Base-by-base conservation (phyloP, 1,140 invertebrate genomes). In the Hydropsyche tenuis region DNA sequence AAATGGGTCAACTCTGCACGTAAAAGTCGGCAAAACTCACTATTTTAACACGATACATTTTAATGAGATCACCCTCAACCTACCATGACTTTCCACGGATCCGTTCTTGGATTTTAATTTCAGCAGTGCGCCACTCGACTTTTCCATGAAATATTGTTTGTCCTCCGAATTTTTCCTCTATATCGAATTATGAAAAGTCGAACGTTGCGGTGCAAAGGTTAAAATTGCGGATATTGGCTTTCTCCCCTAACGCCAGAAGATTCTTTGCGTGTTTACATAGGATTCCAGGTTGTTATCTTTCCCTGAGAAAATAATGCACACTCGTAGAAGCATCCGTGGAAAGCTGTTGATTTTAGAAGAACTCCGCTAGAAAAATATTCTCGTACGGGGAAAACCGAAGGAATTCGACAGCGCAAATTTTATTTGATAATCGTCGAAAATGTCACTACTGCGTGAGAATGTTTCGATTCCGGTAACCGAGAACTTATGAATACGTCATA, bases 251-350 rank as follows among this genome's bases (percentile, higher is more conserved):
- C 69, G 45, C 62, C 46, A 71, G 73, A 71, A 69, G 71, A 71
- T 65, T 18, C 53, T 12, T 16, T 3, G 9, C 30, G 27, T 75
- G 69, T 75, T 75, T 75, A 68, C 69, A 71, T 75, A 72, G 73
- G 73, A 75, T 75, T 75, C 69, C 37, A 5, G 20, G 12, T 45
- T 75, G 73, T 75, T 75, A 75, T 75, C 63, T 75, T 72, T 72
- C 60, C 53, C 9, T 16, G 69, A 72, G 69, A 71, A 72, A 75
- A 74, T 69, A 69, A 69, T 74, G 73, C 60, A 63, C n/a, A 51
- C 48, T 45, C 73, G 62, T 23, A 9, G 6, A 64, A 69, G 42
- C 16, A 23, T 62, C 20, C 20, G 23, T 14, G 20, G 20, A 14
- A 62, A 62, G 22, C 56, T 62, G 56, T 62, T 62, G 12, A 22